Evolutionary conservation across 2,113 vertebrate genomes (phyloP).

Genomic region (Otis tarda): DNA sequence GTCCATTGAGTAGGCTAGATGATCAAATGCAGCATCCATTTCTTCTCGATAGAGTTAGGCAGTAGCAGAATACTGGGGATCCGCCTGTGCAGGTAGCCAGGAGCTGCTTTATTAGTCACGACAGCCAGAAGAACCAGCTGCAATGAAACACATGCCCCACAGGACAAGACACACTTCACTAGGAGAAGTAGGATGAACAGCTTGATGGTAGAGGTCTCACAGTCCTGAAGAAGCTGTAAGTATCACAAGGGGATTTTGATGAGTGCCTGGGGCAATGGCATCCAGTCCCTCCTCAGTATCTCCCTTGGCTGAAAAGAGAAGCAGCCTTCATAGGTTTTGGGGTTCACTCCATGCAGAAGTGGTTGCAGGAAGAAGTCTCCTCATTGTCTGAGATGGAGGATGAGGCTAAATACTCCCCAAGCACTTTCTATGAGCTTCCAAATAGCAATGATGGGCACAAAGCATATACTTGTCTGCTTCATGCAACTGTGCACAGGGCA

Average conservation of each 20-base stretch:
- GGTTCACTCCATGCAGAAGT: neutral
- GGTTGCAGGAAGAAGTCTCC: neutral
- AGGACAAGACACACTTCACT: neutral
- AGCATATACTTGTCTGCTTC: neutral
- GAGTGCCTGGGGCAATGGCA: neutral
- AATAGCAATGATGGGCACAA: neutral
- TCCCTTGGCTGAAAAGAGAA: neutral
- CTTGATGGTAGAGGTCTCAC: neutral
- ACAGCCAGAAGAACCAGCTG: neutral
- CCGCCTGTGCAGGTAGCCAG: neutral
- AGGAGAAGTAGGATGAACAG: neutral
- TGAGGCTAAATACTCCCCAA: neutral
- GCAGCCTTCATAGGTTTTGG: neutral
- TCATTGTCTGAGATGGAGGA: neutral
- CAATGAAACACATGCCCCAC: neutral
- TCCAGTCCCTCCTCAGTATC: neutral
- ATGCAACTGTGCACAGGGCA: neutral
- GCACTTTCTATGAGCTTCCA: neutral
- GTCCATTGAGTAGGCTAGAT: neutral
- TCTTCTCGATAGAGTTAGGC: neutral
- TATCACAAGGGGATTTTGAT: neutral
- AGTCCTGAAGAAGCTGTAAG: neutral
- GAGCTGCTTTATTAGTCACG: neutral
- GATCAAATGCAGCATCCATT: neutral
- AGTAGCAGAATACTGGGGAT: neutral